These are phyloP conservation scores for Drosophila stalkeri DNA, from an alignment of 2,888 invertebrate genomes.

Conservation along the genomic window DNA sequence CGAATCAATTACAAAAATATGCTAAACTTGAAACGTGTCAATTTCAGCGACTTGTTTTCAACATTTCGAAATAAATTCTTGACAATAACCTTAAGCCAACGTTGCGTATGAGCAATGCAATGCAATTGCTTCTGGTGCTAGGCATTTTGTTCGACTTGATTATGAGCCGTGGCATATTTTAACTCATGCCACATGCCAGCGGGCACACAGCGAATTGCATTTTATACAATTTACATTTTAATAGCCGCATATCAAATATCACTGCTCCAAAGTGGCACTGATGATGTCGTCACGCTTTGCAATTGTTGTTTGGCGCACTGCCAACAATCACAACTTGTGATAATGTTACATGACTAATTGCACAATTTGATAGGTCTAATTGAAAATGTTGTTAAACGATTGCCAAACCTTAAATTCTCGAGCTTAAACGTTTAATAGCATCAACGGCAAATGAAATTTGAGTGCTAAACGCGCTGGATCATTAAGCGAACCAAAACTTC, in stretches of 20 bases:
- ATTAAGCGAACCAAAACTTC: not conserved
- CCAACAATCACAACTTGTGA: slow-evolving; percentile 24
- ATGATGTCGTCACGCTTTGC: slow-evolving; percentile 61
- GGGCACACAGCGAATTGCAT: slow-evolving; percentile 58
- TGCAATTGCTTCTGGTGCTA: slow-evolving; percentile 12
- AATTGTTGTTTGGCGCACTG: slow-evolving; percentile 21
- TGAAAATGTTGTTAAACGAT: not conserved
- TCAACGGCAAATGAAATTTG: not conserved
- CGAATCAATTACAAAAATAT: slow-evolving; percentile 60
- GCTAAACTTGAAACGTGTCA: slow-evolving; percentile 67
- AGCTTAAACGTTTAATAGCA: not conserved
- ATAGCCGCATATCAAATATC: slow-evolving; percentile 67
- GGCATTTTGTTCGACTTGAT: slow-evolving; percentile 19
- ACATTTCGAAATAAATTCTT: slow-evolving; percentile 45
- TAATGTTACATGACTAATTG: slow-evolving; percentile 42
- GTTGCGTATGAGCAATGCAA: slow-evolving; percentile 69
- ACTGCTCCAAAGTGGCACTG: slow-evolving; percentile 27
- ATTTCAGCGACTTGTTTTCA: slow-evolving; percentile 36
- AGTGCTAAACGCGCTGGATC: not conserved
- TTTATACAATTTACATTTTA: slow-evolving; percentile 77
- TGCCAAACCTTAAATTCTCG: slow-evolving; percentile 21
- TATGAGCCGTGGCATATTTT: slow-evolving; percentile 54
- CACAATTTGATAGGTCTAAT: slow-evolving; percentile 29
- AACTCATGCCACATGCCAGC: slow-evolving; percentile 45
- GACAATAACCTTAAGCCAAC: slow-evolving; percentile 69